These are phyloP conservation scores for Cyclina sinensis DNA, from an alignment of 1,140 invertebrate genomes.

Conservation along the genomic window DNA sequence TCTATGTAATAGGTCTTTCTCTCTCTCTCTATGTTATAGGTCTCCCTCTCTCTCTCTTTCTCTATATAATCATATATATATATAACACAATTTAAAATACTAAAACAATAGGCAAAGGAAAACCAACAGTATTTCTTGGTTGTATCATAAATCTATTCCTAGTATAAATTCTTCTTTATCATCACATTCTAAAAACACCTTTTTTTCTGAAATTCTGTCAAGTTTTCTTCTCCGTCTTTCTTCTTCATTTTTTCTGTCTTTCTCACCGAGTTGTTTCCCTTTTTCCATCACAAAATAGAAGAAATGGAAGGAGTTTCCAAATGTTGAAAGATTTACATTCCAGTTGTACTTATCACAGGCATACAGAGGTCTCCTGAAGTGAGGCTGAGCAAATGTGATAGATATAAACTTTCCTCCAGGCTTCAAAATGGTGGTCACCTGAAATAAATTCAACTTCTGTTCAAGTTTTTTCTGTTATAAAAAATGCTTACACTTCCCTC, in stretches of 20 bases:
- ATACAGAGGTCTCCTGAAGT: constrained; percentile 87
- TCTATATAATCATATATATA: no score
- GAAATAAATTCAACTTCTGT: constrained; percentile 9
- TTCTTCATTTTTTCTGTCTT: constrained; percentile 50
- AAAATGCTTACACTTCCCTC: no score
- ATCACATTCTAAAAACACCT: constrained; percentile 22
- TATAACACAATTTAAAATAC: no score
- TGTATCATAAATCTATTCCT: constrained; percentile 42
- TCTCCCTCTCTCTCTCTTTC: no score
- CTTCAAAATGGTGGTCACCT: constrained; percentile 85
- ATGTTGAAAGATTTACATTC: constrained; percentile 81
- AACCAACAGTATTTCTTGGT: no score
- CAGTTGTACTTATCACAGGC: constrained; percentile 81
- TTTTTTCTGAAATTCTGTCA: neutral
- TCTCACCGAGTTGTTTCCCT: constrained; percentile 67
- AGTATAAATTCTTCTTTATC: constrained; percentile 48
- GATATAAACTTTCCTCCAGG: constrained; percentile 87
- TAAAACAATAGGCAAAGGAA: no score
- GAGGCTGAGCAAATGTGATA: constrained; percentile 88
- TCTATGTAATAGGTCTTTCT: no score
- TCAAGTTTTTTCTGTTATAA: no score
- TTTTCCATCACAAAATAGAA: constrained; percentile 86
- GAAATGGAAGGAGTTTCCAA: constrained; percentile 87
- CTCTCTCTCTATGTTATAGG: no score
- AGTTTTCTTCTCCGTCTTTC: constrained; percentile 36